phyloP scores from a whole-genome alignment of 2,113 vertebrate genomes.

The Cathartes aura region DNA sequence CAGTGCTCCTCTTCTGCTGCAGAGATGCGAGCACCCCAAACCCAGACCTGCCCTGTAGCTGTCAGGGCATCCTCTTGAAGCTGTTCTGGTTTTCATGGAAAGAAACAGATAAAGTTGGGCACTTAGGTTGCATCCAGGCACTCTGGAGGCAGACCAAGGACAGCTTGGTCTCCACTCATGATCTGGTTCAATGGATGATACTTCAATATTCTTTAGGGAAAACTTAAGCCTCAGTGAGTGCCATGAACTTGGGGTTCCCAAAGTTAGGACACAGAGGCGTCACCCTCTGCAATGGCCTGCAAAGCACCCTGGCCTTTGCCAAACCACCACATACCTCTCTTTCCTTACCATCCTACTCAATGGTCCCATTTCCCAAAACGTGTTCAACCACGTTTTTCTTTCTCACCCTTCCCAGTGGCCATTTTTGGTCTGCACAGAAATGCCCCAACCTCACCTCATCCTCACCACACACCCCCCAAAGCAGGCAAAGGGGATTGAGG shows the following conservation, averaged over 20 bases:
- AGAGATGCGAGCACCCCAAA: background rate
- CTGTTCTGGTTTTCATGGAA: background rate
- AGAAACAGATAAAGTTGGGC: background rate
- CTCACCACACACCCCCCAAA: background rate
- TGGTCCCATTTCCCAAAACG: background rate
- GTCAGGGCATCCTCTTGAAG: background rate
- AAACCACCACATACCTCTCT: background rate
- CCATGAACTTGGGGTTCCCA: background rate
- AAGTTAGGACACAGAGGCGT: background rate
- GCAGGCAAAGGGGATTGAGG: background rate
- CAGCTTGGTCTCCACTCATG: background rate
- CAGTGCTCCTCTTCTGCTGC: background rate
- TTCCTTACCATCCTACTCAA: background rate
- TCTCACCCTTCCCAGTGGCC: background rate
- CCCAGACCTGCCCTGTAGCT: background rate
- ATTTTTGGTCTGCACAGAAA: background rate
- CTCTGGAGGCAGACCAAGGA: background rate
- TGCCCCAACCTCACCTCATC: background rate
- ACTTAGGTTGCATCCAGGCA: fast-evolving
- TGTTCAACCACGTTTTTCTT: background rate
- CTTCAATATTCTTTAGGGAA: background rate
- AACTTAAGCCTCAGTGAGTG: background rate
- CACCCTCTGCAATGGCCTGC: background rate
- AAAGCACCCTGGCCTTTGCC: background rate
- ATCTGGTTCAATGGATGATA: background rate